Base-by-base conservation (phyloP, 2,797 vertebrate species). In the Orientallactaga sibirica region DNA sequence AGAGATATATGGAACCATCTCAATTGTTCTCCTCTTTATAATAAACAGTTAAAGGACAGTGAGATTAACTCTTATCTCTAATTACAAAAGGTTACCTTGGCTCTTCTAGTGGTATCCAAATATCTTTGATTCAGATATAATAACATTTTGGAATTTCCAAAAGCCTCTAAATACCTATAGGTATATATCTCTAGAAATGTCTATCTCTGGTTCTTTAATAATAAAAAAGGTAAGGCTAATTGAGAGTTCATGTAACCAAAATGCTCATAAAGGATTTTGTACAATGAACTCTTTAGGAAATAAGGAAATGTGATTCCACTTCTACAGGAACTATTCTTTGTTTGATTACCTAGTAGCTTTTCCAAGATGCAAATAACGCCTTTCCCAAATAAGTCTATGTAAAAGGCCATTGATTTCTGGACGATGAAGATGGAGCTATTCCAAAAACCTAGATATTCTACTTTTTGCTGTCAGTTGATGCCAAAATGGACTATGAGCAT, bases 1-100 rank as follows among this genome's bases (percentile, higher is more conserved):
- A 94, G 78, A 86, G 43, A 94, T 90, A 64, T 25, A 79, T 16
- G 0, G 4, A 83, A 14, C 9, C 95, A 73, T 79, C 43, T 95
- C 86, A 62, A 73, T 67, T 93, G 33, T 81, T 29, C 78, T 95
- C 79, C 25, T n/a, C 4, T 95, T 80, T 82, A 67, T 55, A 89
- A 58, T 78, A 92, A 90, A 7, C 11, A 89, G 67, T 22, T 85
- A 87, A 68, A 71, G 55, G 11, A 84, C 3, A 74, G 18, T 68
- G 43, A 22, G 52, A 82, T 87, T 74, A 70, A 84, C 2, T 61
- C 41, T 86, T 67, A 67, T 9, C 25, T 88, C 22, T 73, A 80
- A 87, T 92, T 62, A 89, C 4, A 83, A 55, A 75, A 77, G 68
- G 20, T 8, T 78, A 1, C 43, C 55, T 64, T 89, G 37, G 67